A percentile compares a stretch with the other conserved stretches of the same genome.
Conservation (phyloP, 2,113 vertebrate genomes). For the Vidua chalybeata region DNA sequence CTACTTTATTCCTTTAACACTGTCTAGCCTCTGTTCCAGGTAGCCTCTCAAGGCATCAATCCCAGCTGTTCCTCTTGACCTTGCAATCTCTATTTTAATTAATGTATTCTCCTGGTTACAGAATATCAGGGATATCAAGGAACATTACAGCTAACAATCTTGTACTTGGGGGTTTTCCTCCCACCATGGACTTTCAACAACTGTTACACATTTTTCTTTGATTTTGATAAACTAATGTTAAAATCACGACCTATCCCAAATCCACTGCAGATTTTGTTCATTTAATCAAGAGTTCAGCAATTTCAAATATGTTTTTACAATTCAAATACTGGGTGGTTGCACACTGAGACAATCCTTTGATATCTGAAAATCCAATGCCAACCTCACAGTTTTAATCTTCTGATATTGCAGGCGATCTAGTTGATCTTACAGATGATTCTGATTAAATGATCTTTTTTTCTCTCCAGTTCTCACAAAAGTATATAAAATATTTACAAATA, state of each 20-base stretch:
- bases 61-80: not conserved
- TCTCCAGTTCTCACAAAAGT: not conserved
- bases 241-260: not conserved
- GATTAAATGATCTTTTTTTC: not conserved
- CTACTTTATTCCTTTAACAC: not conserved
- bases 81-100: not conserved
- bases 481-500: not conserved
- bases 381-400: not conserved
- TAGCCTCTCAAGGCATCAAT: not conserved
- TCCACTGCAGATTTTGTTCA: not conserved
- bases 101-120: not conserved
- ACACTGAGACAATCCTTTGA: not conserved
- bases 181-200: not conserved
- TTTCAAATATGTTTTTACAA: constrained; percentile 17
- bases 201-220: not conserved
- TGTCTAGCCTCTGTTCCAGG: not conserved
- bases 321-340: not conserved
- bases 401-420: not conserved
- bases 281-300: not conserved
- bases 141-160: not conserved
- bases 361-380: not conserved
- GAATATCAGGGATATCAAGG: not conserved
- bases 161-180: not conserved
- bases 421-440: not conserved
- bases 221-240: not conserved